Percentiles rank a stretch among this genome's conserved stretches.
These are phyloP conservation scores for Stenurella melanura DNA, from an alignment of 2,888 invertebrate genomes.

Conservation along the genomic window DNA sequence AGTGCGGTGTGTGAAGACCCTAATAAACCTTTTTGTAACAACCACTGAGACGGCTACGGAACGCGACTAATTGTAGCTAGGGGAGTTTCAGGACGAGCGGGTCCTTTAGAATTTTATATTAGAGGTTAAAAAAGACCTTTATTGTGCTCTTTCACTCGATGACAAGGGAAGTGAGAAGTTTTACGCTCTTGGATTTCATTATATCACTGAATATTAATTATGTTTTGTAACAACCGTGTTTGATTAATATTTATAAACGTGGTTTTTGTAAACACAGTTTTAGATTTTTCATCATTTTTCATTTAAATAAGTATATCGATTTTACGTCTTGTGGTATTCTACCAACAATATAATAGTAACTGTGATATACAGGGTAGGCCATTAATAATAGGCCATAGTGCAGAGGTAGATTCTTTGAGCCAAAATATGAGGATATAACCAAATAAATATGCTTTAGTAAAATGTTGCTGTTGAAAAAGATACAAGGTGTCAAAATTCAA, in stretches of 20 bases:
- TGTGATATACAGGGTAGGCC: too few species aligned
- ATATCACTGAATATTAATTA: not conserved
- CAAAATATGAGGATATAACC: too few species aligned
- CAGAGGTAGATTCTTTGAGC: too few species aligned
- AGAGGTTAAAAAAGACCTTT: not conserved
- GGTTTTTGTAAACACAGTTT: too few species aligned
- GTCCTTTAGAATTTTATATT: not conserved
- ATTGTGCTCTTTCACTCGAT: not conserved
- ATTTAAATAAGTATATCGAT: too few species aligned
- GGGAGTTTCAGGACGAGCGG: not conserved
- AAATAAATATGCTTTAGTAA: too few species aligned
- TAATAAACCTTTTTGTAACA: conserved; percentile 29
- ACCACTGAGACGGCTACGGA: conserved; percentile 15
- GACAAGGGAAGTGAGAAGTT: not conserved
- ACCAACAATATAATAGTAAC: too few species aligned
- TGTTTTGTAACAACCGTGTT: not conserved
- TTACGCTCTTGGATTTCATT: not conserved
- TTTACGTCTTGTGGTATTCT: too few species aligned
- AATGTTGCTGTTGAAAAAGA: too few species aligned
- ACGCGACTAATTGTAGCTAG: conserved; percentile 13
- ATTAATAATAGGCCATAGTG: too few species aligned
- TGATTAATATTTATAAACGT: not conserved
- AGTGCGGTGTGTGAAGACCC: not conserved
- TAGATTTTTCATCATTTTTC: too few species aligned
- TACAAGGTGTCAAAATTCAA: too few species aligned